A percentile compares a stretch with the other conserved stretches of the same genome.
phyloP scores from a whole-genome alignment of 2,113 vertebrate species.

The Galbula dea region DNA sequence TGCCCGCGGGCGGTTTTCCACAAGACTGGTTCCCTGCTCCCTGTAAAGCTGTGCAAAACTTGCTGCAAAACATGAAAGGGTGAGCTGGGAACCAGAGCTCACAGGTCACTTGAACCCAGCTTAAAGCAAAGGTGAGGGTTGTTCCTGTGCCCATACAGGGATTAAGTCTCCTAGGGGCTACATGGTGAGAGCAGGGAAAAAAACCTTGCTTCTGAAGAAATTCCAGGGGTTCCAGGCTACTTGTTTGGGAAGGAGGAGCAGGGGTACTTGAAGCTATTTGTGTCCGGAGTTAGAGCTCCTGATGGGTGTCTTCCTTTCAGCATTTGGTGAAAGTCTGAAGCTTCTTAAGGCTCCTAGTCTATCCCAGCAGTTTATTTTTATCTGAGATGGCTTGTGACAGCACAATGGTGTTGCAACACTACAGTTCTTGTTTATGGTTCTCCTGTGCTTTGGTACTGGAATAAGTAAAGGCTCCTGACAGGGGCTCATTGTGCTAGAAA shows the following conservation, averaged over 20 bases:
- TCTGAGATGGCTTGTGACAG: background rate
- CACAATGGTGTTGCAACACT: background rate
- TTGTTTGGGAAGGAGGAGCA: background rate
- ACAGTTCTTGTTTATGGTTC: background rate
- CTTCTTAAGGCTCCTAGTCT: background rate
- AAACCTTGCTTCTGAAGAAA: background rate
- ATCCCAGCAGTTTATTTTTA: background rate
- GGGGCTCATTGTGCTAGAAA: background rate
- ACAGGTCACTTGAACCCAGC: background rate
- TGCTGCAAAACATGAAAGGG: rapidly evolving
- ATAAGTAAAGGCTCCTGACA: background rate
- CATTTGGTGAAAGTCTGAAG: background rate
- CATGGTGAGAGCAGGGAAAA: too few species aligned
- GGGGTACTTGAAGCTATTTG: background rate
- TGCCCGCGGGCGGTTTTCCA: background rate
- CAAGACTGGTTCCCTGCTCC: background rate
- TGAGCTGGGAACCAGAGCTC: background rate
- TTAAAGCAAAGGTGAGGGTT: background rate
- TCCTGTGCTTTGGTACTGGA: background rate
- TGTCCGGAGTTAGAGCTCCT: background rate
- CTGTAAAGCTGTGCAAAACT: background rate
- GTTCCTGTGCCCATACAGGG: background rate
- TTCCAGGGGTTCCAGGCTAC: background rate
- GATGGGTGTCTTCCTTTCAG: background rate
- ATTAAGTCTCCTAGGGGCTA: background rate